Percentiles rank a stretch among this genome's conserved stretches.
phyloP scores from a whole-genome alignment of 2,888 invertebrate genomes.

The Caenorhabditis japonica region DNA sequence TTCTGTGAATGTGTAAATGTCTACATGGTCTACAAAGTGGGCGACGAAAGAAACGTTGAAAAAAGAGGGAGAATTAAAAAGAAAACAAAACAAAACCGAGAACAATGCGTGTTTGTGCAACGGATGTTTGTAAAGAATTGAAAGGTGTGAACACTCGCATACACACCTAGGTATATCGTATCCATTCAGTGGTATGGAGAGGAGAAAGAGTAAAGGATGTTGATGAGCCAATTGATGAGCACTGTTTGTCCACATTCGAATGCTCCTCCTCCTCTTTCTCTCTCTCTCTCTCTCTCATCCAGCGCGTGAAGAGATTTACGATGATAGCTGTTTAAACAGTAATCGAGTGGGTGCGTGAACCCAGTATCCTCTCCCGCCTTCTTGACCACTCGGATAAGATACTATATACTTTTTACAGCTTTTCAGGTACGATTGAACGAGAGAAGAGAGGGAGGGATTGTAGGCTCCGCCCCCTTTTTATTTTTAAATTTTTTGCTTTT shows the following conservation, averaged over 20 bases:
- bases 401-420: neutral
- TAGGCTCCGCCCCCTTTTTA: conserved; percentile 5
- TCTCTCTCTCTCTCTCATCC: no score
- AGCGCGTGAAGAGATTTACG: conserved; percentile 35
- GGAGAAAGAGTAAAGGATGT: conserved; percentile 5
- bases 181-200: conserved; percentile 3
- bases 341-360: conserved; percentile 54
- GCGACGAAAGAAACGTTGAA: neutral
- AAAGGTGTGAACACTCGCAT: conserved; percentile 35
- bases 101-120: conserved; percentile 18
- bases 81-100: conserved; percentile 29
- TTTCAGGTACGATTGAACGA: no score
- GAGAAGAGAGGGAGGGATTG: neutral
- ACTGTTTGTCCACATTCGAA: conserved; percentile 43
- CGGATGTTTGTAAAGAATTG: conserved; percentile 19
- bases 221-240: conserved; percentile 33
- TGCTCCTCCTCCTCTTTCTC: no score
- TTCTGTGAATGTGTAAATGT: neutral
- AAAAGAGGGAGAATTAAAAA: conserved; percentile 7
- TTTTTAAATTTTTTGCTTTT: no score
- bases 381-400: neutral
- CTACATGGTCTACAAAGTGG: neutral
- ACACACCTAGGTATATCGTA: conserved; percentile 11
- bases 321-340: conserved; percentile 54
- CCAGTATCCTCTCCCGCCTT: conserved; percentile 4